These are phyloP conservation scores for Tragelaphus strepsiceros DNA, from an alignment of 2,113 vertebrate species.

Conservation along the genomic window DNA sequence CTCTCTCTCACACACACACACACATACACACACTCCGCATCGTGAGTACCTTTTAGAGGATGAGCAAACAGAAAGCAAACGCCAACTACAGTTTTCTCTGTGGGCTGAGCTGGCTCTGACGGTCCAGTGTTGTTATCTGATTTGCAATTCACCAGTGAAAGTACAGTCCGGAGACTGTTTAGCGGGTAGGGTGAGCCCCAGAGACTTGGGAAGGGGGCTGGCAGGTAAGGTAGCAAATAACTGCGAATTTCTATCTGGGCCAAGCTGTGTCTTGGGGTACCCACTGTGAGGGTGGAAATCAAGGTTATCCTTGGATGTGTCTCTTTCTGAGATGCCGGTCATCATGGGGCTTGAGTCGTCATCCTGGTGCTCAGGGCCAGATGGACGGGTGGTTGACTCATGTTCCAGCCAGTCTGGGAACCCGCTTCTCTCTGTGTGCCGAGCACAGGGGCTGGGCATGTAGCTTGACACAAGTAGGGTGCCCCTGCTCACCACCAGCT, in stretches of 20 bases:
- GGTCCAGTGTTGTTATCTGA: neutral
- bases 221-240: neutral
- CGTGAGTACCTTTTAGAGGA: neutral
- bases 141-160: neutral
- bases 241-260: neutral
- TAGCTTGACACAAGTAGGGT: neutral
- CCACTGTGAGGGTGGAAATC: neutral
- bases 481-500: too few species aligned
- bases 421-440: neutral
- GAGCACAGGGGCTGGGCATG: neutral
- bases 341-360: neutral
- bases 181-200: neutral
- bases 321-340: neutral
- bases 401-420: neutral
- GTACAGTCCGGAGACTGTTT: neutral
- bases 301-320: too few species aligned
- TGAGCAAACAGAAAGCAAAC: neutral
- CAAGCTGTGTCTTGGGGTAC: neutral
- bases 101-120: neutral
- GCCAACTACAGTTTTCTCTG: neutral
- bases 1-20: neutral
- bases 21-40: too few species aligned
- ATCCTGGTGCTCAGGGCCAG: neutral
- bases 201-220: neutral
- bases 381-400: neutral